Evolutionary conservation across 2,797 vertebrate species (phyloP).

Genomic region (Arrhamphus sclerolepis): DNA sequence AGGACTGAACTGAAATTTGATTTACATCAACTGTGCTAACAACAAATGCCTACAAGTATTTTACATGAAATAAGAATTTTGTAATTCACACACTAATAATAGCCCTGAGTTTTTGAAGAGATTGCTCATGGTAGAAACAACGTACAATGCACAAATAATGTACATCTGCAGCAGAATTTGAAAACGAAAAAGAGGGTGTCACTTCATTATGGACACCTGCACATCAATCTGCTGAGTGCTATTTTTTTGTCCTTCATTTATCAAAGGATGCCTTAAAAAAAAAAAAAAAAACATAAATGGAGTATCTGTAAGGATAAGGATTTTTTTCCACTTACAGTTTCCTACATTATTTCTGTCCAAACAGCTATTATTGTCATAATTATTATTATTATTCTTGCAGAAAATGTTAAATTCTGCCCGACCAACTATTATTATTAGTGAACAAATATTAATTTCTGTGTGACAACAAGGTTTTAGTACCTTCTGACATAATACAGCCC

Average conservation of each 20-base stretch:
- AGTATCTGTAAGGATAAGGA: not conserved
- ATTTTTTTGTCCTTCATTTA: not conserved
- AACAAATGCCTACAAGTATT: constrained; percentile 31
- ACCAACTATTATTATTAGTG: not conserved
- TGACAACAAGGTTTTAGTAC: constrained; percentile 13
- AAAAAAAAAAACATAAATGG: not conserved
- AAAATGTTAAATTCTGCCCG: constrained; percentile 1
- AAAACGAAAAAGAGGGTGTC: not conserved
- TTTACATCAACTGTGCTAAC: not conserved
- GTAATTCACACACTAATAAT: constrained; percentile 8
- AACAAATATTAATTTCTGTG: not conserved
- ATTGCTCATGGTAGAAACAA: constrained; percentile 3
- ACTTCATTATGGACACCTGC: constrained; percentile 7
- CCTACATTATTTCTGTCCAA: too few relatives aligned
- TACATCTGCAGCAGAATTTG: constrained; percentile 6
- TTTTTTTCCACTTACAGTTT: not conserved
- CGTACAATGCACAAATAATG: constrained; percentile 7
- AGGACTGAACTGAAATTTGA: constrained; percentile 3
- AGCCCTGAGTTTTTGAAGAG: constrained; percentile 47
- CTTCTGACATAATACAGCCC: constrained; percentile 15
- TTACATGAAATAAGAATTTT: constrained; percentile 21
- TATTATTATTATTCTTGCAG: too few relatives aligned
- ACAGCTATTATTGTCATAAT: too few relatives aligned
- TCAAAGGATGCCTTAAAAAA: too few relatives aligned
- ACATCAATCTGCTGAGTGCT: constrained; percentile 10